phyloP scores from a whole-genome alignment of 2,888 invertebrate species.

The Sesamia inferens region DNA sequence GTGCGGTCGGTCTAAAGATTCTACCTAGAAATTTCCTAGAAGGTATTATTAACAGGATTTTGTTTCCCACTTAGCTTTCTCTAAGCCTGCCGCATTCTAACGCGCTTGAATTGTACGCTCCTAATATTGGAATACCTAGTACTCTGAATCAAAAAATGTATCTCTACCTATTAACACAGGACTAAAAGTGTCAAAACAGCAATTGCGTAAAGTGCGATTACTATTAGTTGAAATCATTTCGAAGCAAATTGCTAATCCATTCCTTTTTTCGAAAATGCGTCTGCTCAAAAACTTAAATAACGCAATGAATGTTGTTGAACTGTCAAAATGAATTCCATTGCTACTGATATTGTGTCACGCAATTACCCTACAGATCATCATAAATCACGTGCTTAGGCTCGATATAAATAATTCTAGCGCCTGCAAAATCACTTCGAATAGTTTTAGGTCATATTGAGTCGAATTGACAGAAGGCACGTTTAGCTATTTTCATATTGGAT shows the following conservation, averaged over 20 bases:
- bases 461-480: background rate
- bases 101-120: background rate
- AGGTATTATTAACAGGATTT: slow-evolving; percentile 4
- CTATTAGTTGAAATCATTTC: too few species aligned
- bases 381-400: slow-evolving; percentile 13
- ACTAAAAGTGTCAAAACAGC: slow-evolving; percentile 1
- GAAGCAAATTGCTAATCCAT: too few species aligned
- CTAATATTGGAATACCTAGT: background rate
- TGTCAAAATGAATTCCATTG: too few species aligned
- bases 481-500: background rate
- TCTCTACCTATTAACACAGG: background rate
- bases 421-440: slow-evolving; percentile 33
- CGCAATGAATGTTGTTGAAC: too few species aligned
- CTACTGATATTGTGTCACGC: too few species aligned
- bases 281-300: too few species aligned
- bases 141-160: too few species aligned
- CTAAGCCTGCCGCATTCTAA: background rate
- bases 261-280: too few species aligned
- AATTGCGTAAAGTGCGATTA: too few species aligned
- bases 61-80: background rate
- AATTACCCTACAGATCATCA: too few species aligned
- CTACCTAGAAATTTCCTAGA: slow-evolving; percentile 2
- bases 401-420: slow-evolving; percentile 33
- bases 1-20: background rate
- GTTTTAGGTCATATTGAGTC: slow-evolving; percentile 16